Base-by-base conservation (phyloP, 1,140 invertebrate species). In the Drosophila nikananu region DNA sequence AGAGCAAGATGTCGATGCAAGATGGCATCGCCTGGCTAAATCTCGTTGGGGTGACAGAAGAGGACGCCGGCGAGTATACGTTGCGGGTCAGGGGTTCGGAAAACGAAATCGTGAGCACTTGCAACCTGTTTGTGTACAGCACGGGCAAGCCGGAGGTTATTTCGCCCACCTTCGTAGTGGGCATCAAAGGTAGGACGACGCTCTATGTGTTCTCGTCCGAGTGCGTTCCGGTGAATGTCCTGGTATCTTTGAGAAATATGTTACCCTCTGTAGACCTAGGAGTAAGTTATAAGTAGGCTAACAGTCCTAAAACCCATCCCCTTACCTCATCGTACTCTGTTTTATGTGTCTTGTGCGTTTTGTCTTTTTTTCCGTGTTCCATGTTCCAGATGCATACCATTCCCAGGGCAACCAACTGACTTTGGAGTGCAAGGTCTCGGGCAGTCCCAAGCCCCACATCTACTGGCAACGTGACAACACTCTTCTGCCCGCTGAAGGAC, bases 401-500 rank as follows among this genome's bases (percentile, higher is more conserved):
- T 79, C 84, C 70, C 84, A 91, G 58, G 58, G 48, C 35, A 92
- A 92, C 58, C 77, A 82, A 23, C 71, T 93, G 4, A 80, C 74
- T 0, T 63, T 93, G 44, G 92, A 93, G 72, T 93, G 92, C 75
- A 92, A 93, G 49, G 82, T 92, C 8, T 90, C 91, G 8, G 91
- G 91, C n/a, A 87, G 87, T 37, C 92, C 92, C 13, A 93, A 92
- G 61, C 92, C 92, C 0, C 27, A 65, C 2, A 94, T 99, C 6
- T 95, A 95, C 65, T 99, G 97, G 97, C 96, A 96, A 46, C 97
- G 97, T 87, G 96, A 98, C 92, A 96, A 96, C 3, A 91, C 95
- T 37, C 91, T 94, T 41, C 74, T 96, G 15, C 78, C 83, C 3
- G n/a, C 91, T 65, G 93, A 65, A 77, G 93, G 78, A 90, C 93